These are phyloP conservation scores for Vulpes lagopus DNA, from an alignment of 2,113 vertebrate species.

Conservation along the genomic window DNA sequence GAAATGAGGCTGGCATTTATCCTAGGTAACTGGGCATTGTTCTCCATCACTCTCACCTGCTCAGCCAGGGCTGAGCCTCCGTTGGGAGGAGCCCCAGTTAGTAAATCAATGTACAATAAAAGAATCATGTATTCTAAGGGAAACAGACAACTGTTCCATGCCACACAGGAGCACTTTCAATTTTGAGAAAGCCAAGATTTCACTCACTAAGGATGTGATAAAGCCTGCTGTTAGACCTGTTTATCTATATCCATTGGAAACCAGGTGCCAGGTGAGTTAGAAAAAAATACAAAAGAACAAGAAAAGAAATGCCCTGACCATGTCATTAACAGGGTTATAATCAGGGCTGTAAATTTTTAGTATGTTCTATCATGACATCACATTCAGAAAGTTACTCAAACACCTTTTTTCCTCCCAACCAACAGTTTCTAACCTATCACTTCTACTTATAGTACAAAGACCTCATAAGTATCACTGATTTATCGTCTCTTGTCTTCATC, in stretches of 20 bases:
- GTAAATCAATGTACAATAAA: slow-evolving; percentile 29
- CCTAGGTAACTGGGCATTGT: slow-evolving; percentile 31
- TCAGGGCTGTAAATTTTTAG: neutral
- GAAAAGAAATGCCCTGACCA: neutral
- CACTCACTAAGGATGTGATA: neutral
- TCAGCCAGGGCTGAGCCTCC: slow-evolving; percentile 50
- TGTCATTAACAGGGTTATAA: neutral
- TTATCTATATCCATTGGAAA: neutral
- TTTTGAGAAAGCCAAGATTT: neutral
- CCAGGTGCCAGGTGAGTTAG: neutral
- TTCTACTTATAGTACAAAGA: neutral
- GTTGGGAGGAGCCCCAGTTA: slow-evolving; percentile 54
- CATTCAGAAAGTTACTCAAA: neutral
- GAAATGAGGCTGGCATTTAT: slow-evolving; percentile 38
- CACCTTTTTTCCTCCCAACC: neutral
- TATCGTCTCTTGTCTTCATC: neutral
- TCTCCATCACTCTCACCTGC: slow-evolving; percentile 3
- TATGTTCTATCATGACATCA: neutral
- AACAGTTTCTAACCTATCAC: neutral
- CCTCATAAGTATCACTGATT: neutral
- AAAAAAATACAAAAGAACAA: neutral
- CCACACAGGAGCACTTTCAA: neutral
- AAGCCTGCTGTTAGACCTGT: neutral
- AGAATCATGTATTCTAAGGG: neutral
- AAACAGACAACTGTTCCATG: neutral